phyloP scores from a whole-genome alignment of 2,888 invertebrate genomes.

The Drosophila melanocephala region DNA sequence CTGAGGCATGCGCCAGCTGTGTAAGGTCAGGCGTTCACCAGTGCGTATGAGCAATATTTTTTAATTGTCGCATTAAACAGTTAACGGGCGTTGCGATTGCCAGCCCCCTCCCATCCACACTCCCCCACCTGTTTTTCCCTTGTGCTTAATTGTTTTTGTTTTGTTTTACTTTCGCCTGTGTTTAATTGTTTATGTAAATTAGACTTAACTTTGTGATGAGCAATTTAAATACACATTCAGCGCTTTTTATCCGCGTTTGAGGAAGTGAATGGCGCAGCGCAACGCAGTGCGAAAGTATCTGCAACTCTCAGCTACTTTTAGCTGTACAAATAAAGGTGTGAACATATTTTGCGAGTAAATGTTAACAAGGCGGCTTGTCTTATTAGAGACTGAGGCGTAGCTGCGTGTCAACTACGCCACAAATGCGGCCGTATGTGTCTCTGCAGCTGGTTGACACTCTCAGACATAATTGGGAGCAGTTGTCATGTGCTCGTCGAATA shows the following conservation, averaged over 20 bases:
- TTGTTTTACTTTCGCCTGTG: conserved; percentile 34
- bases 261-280: conserved; percentile 54
- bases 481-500: conserved; percentile 19
- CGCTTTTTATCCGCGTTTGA: conserved; percentile 24
- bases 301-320: conserved; percentile 48
- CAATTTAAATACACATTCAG: conserved; percentile 59
- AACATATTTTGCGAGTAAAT: conserved; percentile 43
- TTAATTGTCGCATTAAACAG: conserved; percentile 69
- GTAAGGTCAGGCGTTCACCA: conserved; percentile 75
- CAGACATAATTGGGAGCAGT: conserved; percentile 34
- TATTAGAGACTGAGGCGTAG: conserved; percentile 26
- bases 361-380: conserved; percentile 33
- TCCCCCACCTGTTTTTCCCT: conserved; percentile 8
- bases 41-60: conserved; percentile 73
- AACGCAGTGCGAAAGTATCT: conserved; percentile 10
- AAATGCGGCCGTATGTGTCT: conserved; percentile 22
- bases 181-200: conserved; percentile 79
- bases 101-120: not conserved
- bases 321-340: conserved; percentile 70
- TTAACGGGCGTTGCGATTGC: conserved; percentile 55
- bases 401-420: conserved; percentile 38
- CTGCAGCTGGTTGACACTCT: conserved; percentile 20
- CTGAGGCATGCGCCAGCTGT: conserved; percentile 8
- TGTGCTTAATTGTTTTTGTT: conserved; percentile 26
- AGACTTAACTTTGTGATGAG: conserved; percentile 66